Base-by-base conservation (phyloP, 2,888 invertebrate genomes). In the Orgyia antiqua region DNA sequence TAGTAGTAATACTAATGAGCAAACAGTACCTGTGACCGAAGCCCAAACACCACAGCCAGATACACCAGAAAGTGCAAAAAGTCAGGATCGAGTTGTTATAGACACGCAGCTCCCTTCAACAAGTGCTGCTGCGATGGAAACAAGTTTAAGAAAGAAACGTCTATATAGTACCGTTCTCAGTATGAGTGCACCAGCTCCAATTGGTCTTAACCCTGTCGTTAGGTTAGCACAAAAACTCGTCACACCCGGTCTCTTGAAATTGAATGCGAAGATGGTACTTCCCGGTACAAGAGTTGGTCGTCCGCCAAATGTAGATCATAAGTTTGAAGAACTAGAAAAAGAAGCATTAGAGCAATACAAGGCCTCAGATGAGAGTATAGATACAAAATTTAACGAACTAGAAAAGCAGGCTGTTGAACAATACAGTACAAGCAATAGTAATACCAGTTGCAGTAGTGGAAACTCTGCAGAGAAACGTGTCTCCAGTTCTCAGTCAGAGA, bases 401-500 rank as follows among this genome's bases (percentile, higher is more conserved):
- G 91, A 91, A 53, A 84, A 89, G 36, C 89, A 91, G 51, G 92
- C 91, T 0, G 88, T 89, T 28, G 92, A 91, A 51, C 91, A 92
- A 56, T 91, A 91, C 62, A 88, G 87, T 50, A 74, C 74, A 0
- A 84, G 86, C 44, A 83, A 83, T 36, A 86, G 84, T 45, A 83
- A 82, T 40, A 86, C 84, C 1, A 87, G 86, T 39, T 86, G 83
- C 51, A 80, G 83, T 51, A 84, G 83, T 42, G 80, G 75, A 0
- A 72, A 74, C 34, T 78, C 79, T 0, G 68, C 68, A 6, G 77
- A 76, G 39, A 83, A 82, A 31, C 63, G 67, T 26, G 47, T 53
- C 1, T 49, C 68, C 1, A 61, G 52, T 27, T 53, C 62, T 9
- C 57, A 68, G 0, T 47, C 68, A 0, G 60, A 61, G 13, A 53